Evolutionary conservation across 2,888 invertebrate species (phyloP).

Genomic region (Ophonus ardosiacus): DNA sequence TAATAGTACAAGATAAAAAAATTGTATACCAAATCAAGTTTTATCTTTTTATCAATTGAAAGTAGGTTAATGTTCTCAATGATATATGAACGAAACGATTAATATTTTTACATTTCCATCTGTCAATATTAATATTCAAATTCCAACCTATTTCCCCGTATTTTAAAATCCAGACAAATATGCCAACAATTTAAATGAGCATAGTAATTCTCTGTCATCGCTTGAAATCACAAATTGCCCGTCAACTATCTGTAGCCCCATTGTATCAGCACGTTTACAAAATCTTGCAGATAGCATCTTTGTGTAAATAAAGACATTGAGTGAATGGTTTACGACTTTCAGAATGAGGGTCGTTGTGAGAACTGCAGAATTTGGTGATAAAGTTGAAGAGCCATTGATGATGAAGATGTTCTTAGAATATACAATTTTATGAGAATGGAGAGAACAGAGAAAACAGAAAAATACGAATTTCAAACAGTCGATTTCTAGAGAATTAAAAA

Average conservation of each 20-base stretch:
- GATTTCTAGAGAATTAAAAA: too few species aligned
- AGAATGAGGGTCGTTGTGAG: conserved; percentile 29
- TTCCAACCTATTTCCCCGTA: conserved; percentile 1
- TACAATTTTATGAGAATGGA: background rate
- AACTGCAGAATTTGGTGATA: conserved; percentile 9
- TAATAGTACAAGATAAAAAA: background rate
- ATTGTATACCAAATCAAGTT: background rate
- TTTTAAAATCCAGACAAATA: conserved; percentile 19
- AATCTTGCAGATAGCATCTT: conserved; percentile 6
- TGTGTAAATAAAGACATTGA: conserved; percentile 16
- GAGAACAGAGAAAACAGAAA: too few species aligned
- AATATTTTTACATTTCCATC: background rate
- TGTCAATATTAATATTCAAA: conserved; percentile 37
- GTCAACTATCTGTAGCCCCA: conserved; percentile 5
- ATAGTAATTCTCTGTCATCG: background rate
- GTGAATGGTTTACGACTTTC: conserved; percentile 33
- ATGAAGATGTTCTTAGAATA: background rate
- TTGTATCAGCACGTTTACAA: conserved; percentile 26
- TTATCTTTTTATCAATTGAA: conserved; percentile 23
- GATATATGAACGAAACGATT: background rate
- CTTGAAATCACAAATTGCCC: background rate
- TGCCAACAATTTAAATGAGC: conserved; percentile 23
- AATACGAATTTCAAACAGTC: too few species aligned
- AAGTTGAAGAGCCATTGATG: background rate
- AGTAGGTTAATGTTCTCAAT: conserved; percentile 17